A percentile compares a stretch with the other conserved stretches of the same genome.
Conservation (phyloP, 2,888 invertebrate species). For the Habrosyne pyritoides region DNA sequence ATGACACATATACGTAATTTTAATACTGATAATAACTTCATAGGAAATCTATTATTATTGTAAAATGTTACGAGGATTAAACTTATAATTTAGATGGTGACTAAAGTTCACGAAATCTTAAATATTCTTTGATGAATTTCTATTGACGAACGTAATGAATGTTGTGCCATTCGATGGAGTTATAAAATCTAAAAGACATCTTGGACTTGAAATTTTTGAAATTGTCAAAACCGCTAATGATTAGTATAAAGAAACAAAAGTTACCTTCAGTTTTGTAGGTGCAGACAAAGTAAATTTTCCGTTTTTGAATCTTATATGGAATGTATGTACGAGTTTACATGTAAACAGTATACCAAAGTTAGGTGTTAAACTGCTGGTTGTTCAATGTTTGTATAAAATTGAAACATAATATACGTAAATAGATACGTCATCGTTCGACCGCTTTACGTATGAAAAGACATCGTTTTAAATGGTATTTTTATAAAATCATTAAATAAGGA, state of each 20-base stretch:
- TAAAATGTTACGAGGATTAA: conserved; percentile 76
- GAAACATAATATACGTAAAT: conserved; percentile 24
- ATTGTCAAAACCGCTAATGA: conserved; percentile 49
- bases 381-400: conserved; percentile 47
- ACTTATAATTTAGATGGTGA: conserved; percentile 65
- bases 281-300: conserved; percentile 48
- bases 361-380: conserved; percentile 74
- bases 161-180: conserved; percentile 60
- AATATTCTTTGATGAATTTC: conserved; percentile 71
- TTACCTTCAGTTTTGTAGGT: conserved; percentile 75
- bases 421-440: conserved; percentile 14
- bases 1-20: conserved; percentile 82
- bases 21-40: conserved; percentile 76
- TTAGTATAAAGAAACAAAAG: conserved; percentile 73
- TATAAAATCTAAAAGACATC: conserved; percentile 54
- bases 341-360: conserved; percentile 83
- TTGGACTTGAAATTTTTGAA: conserved; percentile 53
- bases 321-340: conserved; percentile 60
- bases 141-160: conserved; percentile 56
- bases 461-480: conserved; percentile 77
- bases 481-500: conserved; percentile 80
- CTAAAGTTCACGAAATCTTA: conserved; percentile 53
- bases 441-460: conserved; percentile 32
- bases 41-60: conserved; percentile 75
- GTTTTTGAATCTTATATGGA: conserved; percentile 60